Evolutionary conservation across 2,888 invertebrate genomes (phyloP).

Genomic region (Diogma glabrata): DNA sequence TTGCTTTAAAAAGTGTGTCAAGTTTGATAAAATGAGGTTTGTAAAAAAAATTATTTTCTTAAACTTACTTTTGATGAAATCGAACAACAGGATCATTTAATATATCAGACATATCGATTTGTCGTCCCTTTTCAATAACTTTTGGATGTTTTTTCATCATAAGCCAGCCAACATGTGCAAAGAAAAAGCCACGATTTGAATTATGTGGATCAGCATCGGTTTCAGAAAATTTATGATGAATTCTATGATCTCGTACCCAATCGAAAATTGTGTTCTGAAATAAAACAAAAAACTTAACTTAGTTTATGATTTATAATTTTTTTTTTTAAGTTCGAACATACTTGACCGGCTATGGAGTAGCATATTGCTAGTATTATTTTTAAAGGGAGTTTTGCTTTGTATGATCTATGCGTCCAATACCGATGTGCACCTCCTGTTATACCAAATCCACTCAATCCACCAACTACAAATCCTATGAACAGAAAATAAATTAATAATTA

Average conservation of each 20-base stretch:
- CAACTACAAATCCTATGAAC: conserved; percentile 40
- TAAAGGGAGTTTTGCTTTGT: conserved; percentile 50
- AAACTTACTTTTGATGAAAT: conserved; percentile 61
- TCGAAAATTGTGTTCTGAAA: conserved; percentile 80
- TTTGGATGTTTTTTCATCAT: conserved; percentile 82
- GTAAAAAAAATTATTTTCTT: not conserved
- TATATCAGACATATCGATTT: conserved; percentile 76
- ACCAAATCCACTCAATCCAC: conserved; percentile 50
- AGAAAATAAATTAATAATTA: not conserved
- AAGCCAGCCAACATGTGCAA: conserved; percentile 88
- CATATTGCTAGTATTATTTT: conserved; percentile 46
- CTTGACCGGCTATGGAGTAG: conserved; percentile 55
- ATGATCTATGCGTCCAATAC: conserved; percentile 54
- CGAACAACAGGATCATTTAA: conserved; percentile 59
- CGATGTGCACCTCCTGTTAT: conserved; percentile 59
- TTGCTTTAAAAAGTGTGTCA: not conserved
- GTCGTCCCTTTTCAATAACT: conserved; percentile 61
- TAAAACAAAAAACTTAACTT: conserved; percentile 40
- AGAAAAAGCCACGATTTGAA: conserved; percentile 75
- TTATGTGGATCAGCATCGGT: conserved; percentile 77
- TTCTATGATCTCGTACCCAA: conserved; percentile 73
- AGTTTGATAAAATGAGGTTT: not conserved
- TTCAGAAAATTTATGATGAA: conserved; percentile 73
- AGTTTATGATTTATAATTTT: not conserved
- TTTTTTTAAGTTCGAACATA: too few species aligned